These are phyloP conservation scores for Schizaphis graminum DNA, from an alignment of 2,888 invertebrate genomes.

Conservation along the genomic window DNA sequence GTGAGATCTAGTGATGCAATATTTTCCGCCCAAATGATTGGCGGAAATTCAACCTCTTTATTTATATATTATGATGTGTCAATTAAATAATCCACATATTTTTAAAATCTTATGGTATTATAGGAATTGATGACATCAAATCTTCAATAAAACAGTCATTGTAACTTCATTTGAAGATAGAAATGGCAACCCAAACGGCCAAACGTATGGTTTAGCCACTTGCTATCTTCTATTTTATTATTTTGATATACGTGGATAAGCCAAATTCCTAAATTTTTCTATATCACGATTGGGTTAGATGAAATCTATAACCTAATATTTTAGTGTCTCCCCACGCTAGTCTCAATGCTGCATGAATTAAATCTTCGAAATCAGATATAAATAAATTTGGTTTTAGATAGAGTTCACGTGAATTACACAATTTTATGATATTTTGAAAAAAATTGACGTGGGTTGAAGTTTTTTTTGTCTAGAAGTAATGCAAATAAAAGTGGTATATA, in stretches of 20 bases:
- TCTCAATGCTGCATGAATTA: constrained; percentile 9
- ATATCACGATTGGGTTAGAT: neutral
- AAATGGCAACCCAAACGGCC: constrained; percentile 14
- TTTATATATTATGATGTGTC: neutral
- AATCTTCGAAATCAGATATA: neutral
- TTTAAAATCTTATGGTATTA: neutral
- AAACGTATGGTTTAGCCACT: constrained; percentile 18
- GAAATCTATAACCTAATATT: neutral
- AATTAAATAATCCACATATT: neutral
- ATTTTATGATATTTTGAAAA: no score
- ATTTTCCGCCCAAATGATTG: neutral
- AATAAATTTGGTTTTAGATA: constrained; percentile 7
- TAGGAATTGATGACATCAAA: neutral
- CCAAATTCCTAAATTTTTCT: neutral
- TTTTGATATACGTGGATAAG: neutral
- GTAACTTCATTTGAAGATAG: neutral
- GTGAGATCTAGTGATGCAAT: neutral
- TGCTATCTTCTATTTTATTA: constrained; percentile 1
- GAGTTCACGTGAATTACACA: neutral
- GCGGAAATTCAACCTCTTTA: neutral
- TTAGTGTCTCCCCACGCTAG: neutral
- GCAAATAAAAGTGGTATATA: constrained; percentile 2
- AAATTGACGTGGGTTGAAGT: neutral
- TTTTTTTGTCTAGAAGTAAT: constrained; percentile 19
- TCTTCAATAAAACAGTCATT: constrained; percentile 1